Evolutionary conservation across 2,888 invertebrate genomes (phyloP), one percentile per base, ranked within the genome.

Genomic region (Lamproptera curius): DNA sequence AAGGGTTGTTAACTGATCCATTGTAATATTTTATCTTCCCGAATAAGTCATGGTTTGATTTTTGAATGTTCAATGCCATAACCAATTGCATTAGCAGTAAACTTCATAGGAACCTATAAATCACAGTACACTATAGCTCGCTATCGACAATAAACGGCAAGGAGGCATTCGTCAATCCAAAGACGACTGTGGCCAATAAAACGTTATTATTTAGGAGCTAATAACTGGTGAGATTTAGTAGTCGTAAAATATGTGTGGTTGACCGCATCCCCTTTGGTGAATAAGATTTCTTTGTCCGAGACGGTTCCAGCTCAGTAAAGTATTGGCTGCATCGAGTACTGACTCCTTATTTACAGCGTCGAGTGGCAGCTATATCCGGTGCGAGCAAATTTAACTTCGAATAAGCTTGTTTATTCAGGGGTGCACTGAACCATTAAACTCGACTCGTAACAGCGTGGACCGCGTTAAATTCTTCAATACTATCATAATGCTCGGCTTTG

Each of bases 391-490:
- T 86, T 81, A 84, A 83, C 83, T 79, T 61, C 70, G 62, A 78
- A 78, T 81, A 80, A 74, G 65, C 73, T 68, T 86, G 85, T 86
- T 86, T 85, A 85, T 82, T 79, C 79, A 81, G 83, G 81, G 83
- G 86, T 80, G 84, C 86, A 84, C 59, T 84, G 86, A 85, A 85
- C 85, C 78, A 85, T 81, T 84, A 79, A 81, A 76, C 72, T 67
- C 61, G 55, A 76, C 73, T 75, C 79, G 76, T 80, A 76, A 81
- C 81, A 68, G 70, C 76, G 66, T 70, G 75, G 74, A 78, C 78
- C 76, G 76, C 80, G 80, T 85, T 82, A 78, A 82, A 83, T 82
- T 82, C 78, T 79, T 73, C 77, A 76, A 85, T 84, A 78, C 84
- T 71, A 82, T 85, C 76, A 84, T 81, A 86, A 83, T 81, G 77